Conservation (phyloP, 2,113 vertebrate genomes). For the Entomyzon cyanotis region DNA sequence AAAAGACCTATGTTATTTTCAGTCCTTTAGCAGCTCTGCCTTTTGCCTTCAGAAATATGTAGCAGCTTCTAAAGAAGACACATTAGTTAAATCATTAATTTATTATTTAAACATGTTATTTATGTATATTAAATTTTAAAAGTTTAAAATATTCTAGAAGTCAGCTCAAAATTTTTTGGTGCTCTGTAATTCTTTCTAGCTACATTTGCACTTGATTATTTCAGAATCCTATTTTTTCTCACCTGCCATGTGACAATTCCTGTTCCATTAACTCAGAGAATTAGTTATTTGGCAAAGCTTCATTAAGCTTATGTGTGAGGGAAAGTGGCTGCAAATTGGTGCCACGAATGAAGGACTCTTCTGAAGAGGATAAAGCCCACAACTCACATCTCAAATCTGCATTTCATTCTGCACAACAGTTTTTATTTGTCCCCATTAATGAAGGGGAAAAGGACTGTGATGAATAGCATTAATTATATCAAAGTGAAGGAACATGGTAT, state of each 20-base stretch:
- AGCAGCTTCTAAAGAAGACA: background rate
- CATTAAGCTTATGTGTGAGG: background rate
- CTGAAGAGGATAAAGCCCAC: background rate
- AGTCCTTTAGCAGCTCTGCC: background rate
- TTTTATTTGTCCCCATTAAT: constrained; percentile 1
- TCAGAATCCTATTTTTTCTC: background rate
- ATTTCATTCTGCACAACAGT: background rate
- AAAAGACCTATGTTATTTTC: background rate
- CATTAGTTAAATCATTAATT: background rate
- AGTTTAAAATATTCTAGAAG: background rate
- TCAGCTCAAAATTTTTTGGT: background rate
- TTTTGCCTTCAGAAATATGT: background rate
- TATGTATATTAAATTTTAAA: background rate
- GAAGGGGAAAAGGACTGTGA: background rate
- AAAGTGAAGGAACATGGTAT: background rate
- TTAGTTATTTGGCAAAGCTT: background rate
- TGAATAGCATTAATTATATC: background rate
- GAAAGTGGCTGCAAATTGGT: background rate
- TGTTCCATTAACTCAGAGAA: background rate
- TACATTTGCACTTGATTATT: background rate
- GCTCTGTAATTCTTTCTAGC: background rate
- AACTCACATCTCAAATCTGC: background rate
- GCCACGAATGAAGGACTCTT: background rate
- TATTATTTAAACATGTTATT: background rate
- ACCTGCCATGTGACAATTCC: background rate